Conservation (phyloP, 2,797 vertebrate species). For the Scolopax bukidnonensis region DNA sequence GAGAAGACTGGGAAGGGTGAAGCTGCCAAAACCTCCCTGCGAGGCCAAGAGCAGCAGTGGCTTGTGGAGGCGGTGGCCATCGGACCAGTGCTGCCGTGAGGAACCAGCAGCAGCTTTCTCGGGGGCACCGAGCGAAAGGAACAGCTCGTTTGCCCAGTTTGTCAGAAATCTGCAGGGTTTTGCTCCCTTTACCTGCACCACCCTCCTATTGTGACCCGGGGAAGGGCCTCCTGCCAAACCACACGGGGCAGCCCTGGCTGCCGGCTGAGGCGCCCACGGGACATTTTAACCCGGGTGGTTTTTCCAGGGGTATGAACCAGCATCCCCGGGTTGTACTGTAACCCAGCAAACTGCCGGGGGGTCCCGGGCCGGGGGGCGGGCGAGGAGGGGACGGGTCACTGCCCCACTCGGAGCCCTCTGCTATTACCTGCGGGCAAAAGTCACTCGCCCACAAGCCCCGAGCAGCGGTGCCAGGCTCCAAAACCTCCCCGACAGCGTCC, state of each 20-base stretch:
- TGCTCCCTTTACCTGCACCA: rapidly evolving
- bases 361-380: not conserved
- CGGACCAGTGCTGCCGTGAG: not conserved
- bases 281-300: not conserved
- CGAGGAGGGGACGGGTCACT: not conserved
- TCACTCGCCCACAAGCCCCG: rapidly evolving
- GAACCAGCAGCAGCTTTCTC: not conserved
- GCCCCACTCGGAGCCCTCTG: not conserved
- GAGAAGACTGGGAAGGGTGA: not conserved
- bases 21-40: not conserved
- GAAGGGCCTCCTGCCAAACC: not conserved
- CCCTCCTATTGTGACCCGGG: not conserved
- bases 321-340: not conserved
- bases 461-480: rapidly evolving
- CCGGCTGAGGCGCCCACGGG: not conserved
- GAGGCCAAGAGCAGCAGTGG: not conserved
- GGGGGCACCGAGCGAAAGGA: rapidly evolving
- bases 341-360: not conserved
- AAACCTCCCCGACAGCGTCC: not conserved
- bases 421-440: not conserved
- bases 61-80: not conserved
- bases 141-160: not conserved
- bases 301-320: not conserved
- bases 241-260: not conserved
- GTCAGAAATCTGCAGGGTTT: not conserved